These are phyloP conservation scores for Callopanchax toddi DNA, from an alignment of 2,113 vertebrate genomes.

Conservation along the genomic window DNA sequence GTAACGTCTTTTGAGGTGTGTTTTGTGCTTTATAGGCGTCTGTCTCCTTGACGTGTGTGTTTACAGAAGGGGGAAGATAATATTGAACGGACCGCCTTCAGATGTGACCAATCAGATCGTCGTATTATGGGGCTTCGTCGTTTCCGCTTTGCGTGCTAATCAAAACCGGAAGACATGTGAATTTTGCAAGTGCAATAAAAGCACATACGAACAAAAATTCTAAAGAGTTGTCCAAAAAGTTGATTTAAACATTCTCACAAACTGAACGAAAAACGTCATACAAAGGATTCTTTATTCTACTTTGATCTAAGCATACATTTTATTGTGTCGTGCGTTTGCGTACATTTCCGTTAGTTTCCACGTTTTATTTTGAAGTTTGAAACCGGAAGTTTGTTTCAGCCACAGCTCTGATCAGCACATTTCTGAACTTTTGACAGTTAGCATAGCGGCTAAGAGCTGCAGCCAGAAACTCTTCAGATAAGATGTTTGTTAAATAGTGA, in stretches of 20 bases:
- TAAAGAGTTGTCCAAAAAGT: too few relatives aligned
- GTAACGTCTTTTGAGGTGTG: fast-evolving
- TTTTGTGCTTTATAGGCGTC: neutral
- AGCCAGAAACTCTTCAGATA: neutral
- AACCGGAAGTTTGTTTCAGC: conserved; percentile 1
- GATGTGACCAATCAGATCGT: neutral
- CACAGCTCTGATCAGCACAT: neutral
- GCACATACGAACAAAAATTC: too few relatives aligned
- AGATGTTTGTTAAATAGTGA: conserved; percentile 38
- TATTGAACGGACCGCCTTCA: conserved; percentile 51
- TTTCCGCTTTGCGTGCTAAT: neutral
- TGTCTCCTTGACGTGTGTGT: too few relatives aligned
- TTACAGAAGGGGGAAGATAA: conserved; percentile 71
- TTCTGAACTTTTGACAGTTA: conserved; percentile 39
- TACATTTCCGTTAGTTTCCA: too few relatives aligned
- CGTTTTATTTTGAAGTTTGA: conserved; percentile 25
- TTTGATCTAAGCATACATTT: too few relatives aligned
- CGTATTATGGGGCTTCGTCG: neutral
- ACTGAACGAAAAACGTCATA: too few relatives aligned
- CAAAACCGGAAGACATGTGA: too few relatives aligned
- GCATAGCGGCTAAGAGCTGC: conserved; percentile 28
- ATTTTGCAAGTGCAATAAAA: too few relatives aligned
- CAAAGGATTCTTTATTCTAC: too few relatives aligned
- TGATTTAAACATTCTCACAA: too few relatives aligned
- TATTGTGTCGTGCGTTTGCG: too few relatives aligned